phyloP scores from a whole-genome alignment of 2,888 invertebrate species.

The Monoplex corrugatus region DNA sequence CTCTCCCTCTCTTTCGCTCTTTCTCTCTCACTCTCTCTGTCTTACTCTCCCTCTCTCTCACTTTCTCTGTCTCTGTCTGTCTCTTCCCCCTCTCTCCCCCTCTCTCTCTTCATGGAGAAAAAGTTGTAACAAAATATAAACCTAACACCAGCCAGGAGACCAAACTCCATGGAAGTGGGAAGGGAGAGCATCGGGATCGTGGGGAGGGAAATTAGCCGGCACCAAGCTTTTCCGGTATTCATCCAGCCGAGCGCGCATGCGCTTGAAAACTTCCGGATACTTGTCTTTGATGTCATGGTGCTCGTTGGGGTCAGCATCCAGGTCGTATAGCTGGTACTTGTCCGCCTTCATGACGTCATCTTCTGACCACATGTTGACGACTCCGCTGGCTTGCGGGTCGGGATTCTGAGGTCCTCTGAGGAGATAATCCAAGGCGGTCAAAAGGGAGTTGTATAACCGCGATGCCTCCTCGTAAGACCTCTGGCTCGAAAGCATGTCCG shows the following conservation, averaged over 20 bases:
- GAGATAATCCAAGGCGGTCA: too few species aligned
- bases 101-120: neutral
- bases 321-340: constrained; percentile 43
- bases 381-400: neutral
- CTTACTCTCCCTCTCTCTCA: too few species aligned
- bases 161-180: constrained; percentile 61
- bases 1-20: too few species aligned
- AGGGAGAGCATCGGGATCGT: constrained; percentile 55
- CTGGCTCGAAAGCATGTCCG: too few species aligned
- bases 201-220: constrained; percentile 58
- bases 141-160: constrained; percentile 66
- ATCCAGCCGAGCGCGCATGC: constrained; percentile 55
- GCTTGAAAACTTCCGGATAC: constrained; percentile 48
- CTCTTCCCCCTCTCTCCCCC: neutral
- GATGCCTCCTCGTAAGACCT: neutral
- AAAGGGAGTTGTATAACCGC: too few species aligned
- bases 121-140: neutral
- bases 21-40: too few species aligned
- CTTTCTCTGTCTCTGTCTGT: too few species aligned
- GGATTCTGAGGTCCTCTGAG: too few species aligned
- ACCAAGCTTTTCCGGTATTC: constrained; percentile 58
- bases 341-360: constrained; percentile 12
- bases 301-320: constrained; percentile 56
- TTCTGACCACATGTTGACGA: neutral
- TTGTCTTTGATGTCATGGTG: constrained; percentile 53